These are phyloP conservation scores for Pilophorus perplexus DNA, from an alignment of 2,888 invertebrate species.

Conservation along the genomic window DNA sequence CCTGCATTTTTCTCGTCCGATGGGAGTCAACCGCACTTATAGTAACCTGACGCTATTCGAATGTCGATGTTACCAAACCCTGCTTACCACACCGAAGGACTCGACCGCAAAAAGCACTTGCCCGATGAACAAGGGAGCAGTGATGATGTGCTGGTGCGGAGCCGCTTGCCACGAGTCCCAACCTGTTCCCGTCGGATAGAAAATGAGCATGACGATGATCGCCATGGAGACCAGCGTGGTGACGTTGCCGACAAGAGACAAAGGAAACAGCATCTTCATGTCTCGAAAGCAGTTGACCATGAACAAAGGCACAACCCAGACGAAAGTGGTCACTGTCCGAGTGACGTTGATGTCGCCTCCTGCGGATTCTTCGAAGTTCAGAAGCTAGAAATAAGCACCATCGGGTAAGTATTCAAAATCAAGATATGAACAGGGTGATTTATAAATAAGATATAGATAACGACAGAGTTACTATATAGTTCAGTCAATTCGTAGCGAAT, in stretches of 20 bases:
- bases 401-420: background rate
- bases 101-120: slow-evolving; percentile 62
- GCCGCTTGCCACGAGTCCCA: background rate
- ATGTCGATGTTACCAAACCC: no score
- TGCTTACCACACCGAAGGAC: slow-evolving; percentile 43
- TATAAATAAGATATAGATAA: no score
- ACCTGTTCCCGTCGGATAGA: slow-evolving; percentile 5
- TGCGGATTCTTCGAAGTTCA: slow-evolving; percentile 1
- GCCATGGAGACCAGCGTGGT: slow-evolving; percentile 14
- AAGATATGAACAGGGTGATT: background rate
- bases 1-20: no score
- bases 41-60: no score
- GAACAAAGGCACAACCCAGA: slow-evolving; percentile 21
- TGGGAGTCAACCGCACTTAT: no score
- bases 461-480: no score
- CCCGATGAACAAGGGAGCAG: slow-evolving; percentile 59
- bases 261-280: slow-evolving; percentile 5
- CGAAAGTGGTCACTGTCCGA: background rate
- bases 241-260: slow-evolving; percentile 17
- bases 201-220: slow-evolving; percentile 13
- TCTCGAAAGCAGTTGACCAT: slow-evolving; percentile 25
- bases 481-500: no score
- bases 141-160: slow-evolving; percentile 48
- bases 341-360: background rate
- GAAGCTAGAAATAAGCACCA: background rate